These are phyloP conservation scores for Pangasius sanitwongsei DNA, from an alignment of 2,797 vertebrate genomes.

Conservation along the genomic window DNA sequence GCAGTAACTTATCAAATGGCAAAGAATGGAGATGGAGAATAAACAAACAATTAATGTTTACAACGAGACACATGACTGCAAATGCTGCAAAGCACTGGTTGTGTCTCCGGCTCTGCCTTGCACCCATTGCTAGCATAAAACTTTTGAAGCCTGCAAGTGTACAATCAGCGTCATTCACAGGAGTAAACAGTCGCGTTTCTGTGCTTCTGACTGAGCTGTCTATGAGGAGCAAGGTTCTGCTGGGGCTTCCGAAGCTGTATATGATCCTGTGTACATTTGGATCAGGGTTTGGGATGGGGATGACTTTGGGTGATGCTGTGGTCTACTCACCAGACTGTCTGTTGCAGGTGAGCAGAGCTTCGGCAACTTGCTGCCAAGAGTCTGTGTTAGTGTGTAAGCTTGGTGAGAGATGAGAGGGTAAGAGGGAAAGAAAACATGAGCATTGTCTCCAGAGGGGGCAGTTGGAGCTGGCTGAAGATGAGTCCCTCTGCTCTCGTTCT, in stretches of 20 bases:
- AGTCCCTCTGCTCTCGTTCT: constrained; percentile 22
- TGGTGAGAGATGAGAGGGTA: constrained; percentile 52
- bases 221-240: not conserved
- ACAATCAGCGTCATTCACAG: constrained; percentile 10
- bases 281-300: not conserved
- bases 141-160: constrained; percentile 9
- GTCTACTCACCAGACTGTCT: constrained; percentile 58
- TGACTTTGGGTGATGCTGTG: constrained; percentile 21
- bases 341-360: constrained; percentile 67
- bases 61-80: constrained; percentile 22
- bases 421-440: constrained; percentile 52
- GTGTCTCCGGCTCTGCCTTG: constrained; percentile 22
- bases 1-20: constrained; percentile 5
- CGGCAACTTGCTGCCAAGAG: constrained; percentile 53
- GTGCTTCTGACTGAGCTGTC: no score
- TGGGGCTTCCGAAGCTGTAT: not conserved
- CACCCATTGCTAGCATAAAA: constrained; percentile 26
- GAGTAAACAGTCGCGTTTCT: constrained; percentile 24
- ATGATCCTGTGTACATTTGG: not conserved
- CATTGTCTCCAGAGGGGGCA: constrained; percentile 63
- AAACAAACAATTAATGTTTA: constrained; percentile 13
- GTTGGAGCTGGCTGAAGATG: constrained; percentile 68
- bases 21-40: not conserved
- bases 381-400: constrained; percentile 58
- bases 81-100: not conserved